A percentile compares a stretch with the other conserved stretches of the same genome.
phyloP scores from a whole-genome alignment of 2,797 vertebrate genomes.

The Phyllotis vaccarum region DNA sequence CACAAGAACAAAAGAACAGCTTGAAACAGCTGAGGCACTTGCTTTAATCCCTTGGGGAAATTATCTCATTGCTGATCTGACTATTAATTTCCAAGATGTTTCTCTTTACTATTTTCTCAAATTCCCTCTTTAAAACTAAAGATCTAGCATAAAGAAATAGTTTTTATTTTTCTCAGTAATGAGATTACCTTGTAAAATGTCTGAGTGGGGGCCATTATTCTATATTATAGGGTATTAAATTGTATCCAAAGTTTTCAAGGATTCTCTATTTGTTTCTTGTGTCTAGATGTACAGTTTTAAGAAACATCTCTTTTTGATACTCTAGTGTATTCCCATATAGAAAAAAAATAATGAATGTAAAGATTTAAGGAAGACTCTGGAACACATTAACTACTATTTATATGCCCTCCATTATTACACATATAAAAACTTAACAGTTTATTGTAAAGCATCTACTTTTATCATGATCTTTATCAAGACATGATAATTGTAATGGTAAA shows the following conservation, averaged over 20 bases:
- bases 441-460: neutral
- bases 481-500: conserved; percentile 27
- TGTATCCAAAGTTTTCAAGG: neutral
- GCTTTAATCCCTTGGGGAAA: conserved; percentile 68
- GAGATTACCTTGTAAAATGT: conserved; percentile 24
- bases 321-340: neutral
- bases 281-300: neutral
- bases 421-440: neutral
- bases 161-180: conserved; percentile 39
- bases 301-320: neutral
- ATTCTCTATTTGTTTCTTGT: neutral
- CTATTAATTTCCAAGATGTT: conserved; percentile 45
- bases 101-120: conserved; percentile 61
- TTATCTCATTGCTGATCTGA: conserved; percentile 60
- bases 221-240: conserved; percentile 2
- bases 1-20: conserved; percentile 47
- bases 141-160: neutral
- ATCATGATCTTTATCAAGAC: neutral
- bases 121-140: conserved; percentile 23
- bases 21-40: conserved; percentile 61
- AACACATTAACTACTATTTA: conserved; percentile 14
- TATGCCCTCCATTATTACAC: conserved; percentile 16
- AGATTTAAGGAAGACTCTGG: conserved; percentile 16
- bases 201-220: neutral
- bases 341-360: conserved; percentile 36